Conservation (phyloP, 2,888 invertebrate genomes). For the Ectemnius continuus region DNA sequence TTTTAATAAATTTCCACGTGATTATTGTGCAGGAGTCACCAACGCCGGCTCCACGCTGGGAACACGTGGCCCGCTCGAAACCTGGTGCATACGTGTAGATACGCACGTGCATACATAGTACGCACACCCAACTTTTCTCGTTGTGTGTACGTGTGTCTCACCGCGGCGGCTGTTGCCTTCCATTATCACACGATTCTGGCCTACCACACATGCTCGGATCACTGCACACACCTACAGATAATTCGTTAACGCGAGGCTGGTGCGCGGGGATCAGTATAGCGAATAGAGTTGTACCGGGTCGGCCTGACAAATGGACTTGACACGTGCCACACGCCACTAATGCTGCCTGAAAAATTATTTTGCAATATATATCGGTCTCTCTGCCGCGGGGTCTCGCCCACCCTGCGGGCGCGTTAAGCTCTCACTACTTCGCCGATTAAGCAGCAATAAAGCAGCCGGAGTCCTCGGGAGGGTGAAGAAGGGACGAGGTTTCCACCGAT, state of each 20-base stretch:
- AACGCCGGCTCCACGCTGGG: constrained; percentile 34
- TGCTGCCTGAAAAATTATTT: constrained; percentile 68
- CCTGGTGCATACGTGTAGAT: too few species aligned
- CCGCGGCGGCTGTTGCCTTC: too few species aligned
- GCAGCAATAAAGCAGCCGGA: constrained; percentile 60
- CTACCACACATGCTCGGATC: too few species aligned
- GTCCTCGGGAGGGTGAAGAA: constrained; percentile 23
- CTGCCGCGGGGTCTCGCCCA: constrained; percentile 17
- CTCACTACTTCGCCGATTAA: constrained; percentile 45
- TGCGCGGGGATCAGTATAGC: neutral
- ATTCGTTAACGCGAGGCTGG: too few species aligned
- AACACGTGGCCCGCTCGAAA: constrained; percentile 38
- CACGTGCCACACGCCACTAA: constrained; percentile 64
- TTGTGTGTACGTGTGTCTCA: too few species aligned
- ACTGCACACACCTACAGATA: too few species aligned
- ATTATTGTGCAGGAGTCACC: constrained; percentile 39
- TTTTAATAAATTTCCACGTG: constrained; percentile 63
- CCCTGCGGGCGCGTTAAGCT: constrained; percentile 6
- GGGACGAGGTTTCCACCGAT: constrained; percentile 15
- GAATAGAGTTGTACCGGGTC: constrained; percentile 50
- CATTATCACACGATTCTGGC: too few species aligned
- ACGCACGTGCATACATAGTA: too few species aligned
- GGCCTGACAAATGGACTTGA: constrained; percentile 54
- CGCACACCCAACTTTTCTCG: too few species aligned
- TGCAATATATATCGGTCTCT: constrained; percentile 46